These are phyloP conservation scores for Chaitophorus viminalis DNA, from an alignment of 2,888 invertebrate species.

Conservation along the genomic window DNA sequence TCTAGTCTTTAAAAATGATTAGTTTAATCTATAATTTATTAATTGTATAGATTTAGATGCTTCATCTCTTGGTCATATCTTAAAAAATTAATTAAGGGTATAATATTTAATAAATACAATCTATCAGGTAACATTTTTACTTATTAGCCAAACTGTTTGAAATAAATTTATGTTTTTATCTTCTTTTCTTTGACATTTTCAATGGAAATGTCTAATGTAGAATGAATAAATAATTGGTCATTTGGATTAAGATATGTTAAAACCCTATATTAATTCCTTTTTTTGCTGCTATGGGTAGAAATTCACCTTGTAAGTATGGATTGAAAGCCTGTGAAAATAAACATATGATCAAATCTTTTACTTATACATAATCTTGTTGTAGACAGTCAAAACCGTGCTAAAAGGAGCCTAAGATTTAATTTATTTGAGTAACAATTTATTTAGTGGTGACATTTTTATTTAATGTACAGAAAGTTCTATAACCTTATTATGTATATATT, in stretches of 20 bases:
- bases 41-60: constrained; percentile 26
- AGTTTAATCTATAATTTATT: constrained; percentile 41
- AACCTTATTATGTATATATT: too few species aligned
- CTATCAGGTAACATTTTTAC: constrained; percentile 42
- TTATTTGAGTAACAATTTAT: too few species aligned
- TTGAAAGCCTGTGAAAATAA: constrained; percentile 73
- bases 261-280: constrained; percentile 80
- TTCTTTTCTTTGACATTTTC: constrained; percentile 33
- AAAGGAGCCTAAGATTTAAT: neutral
- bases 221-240: constrained; percentile 46
- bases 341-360: neutral
- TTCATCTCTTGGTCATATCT: constrained; percentile 39
- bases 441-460: too few species aligned
- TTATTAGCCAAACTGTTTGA: constrained; percentile 42
- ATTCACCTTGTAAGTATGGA: constrained; percentile 86
- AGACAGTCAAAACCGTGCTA: neutral
- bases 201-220: constrained; percentile 32
- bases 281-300: constrained; percentile 91
- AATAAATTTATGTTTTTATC: constrained; percentile 24
- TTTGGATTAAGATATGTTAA: constrained; percentile 58
- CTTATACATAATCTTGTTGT: neutral
- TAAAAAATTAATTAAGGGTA: constrained; percentile 24
- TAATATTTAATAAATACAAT: constrained; percentile 38
- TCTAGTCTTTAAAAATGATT: constrained; percentile 63
- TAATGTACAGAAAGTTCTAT: too few species aligned